Percentiles rank a stretch among this genome's conserved stretches.
These are phyloP conservation scores for Xestoiulus laeticollis DNA, from an alignment of 2,888 invertebrate genomes.

Conservation along the genomic window DNA sequence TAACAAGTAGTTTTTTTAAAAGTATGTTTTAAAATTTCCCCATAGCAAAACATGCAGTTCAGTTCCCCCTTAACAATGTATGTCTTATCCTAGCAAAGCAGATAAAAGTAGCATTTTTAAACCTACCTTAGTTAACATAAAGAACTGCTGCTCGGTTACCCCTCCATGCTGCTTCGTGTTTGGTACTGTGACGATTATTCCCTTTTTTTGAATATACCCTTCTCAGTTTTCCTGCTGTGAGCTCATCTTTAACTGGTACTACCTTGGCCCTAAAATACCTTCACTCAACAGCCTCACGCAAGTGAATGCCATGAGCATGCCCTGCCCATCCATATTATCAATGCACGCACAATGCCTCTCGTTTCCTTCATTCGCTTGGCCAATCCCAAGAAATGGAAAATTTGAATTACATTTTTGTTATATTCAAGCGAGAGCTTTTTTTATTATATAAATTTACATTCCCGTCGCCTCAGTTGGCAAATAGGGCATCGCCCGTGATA, in stretches of 20 bases:
- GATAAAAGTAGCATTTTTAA: background rate
- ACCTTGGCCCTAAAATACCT: conserved; percentile 25
- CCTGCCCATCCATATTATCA: background rate
- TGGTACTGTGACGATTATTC: background rate
- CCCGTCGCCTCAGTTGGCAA: conserved; percentile 7
- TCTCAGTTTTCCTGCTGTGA: background rate
- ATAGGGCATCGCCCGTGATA: conserved; percentile 33
- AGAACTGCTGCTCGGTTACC: background rate
- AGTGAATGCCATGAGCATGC: background rate
- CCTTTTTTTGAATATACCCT: background rate
- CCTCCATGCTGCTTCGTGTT: background rate
- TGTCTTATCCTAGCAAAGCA: too few relatives aligned
- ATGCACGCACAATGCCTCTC: conserved; percentile 33
- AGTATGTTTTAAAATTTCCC: too few relatives aligned
- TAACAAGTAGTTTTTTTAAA: too few relatives aligned
- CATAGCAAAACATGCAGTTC: too few relatives aligned
- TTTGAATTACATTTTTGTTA: background rate
- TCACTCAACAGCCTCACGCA: background rate
- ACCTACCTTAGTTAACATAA: background rate
- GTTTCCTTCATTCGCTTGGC: background rate
- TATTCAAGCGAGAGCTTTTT: conserved; percentile 8
- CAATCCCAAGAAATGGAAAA: conserved; percentile 14
- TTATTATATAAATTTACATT: background rate
- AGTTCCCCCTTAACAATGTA: too few relatives aligned
- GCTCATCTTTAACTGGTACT: conserved; percentile 23